Evolutionary conservation across 2,113 vertebrate genomes (phyloP).

Genomic region (Chionomys nivalis): DNA sequence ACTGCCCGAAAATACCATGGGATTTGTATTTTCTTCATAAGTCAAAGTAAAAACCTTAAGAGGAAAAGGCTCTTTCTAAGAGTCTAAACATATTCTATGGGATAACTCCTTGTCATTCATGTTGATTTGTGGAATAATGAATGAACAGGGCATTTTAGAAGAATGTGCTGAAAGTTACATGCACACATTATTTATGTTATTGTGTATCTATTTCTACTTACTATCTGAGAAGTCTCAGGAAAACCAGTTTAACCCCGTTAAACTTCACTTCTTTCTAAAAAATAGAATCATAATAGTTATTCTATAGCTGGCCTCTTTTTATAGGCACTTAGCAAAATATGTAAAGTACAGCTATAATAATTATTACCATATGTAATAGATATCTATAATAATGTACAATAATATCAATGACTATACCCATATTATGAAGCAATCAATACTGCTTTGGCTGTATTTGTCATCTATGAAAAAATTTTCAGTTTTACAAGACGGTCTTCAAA

Average conservation of each 20-base stretch:
- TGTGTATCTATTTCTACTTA: not conserved
- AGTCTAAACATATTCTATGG: not conserved
- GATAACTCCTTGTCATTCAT: not conserved
- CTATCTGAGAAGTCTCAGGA: not conserved
- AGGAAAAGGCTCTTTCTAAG: not conserved
- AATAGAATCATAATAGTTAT: not conserved
- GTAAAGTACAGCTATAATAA: not conserved
- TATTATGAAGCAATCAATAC: not conserved
- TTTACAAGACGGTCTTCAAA: not conserved
- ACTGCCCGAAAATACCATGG: not conserved
- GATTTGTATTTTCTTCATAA: not conserved
- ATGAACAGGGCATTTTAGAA: not conserved
- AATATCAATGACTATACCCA: not conserved
- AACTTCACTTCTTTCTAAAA: not conserved
- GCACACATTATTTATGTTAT: not conserved
- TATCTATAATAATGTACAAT: not conserved
- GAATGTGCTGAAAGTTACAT: not conserved
- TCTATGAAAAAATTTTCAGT: not conserved
- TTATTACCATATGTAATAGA: not conserved
- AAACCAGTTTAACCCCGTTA: not conserved
- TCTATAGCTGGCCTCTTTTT: not conserved
- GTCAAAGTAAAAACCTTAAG: slow-evolving; percentile 12
- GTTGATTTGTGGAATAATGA: not conserved
- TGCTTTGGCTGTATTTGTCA: not conserved
- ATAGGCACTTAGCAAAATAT: not conserved